Percentiles rank a stretch among this genome's conserved stretches.
Conservation (phyloP, 2,113 vertebrate genomes). For the Labeo catla region DNA sequence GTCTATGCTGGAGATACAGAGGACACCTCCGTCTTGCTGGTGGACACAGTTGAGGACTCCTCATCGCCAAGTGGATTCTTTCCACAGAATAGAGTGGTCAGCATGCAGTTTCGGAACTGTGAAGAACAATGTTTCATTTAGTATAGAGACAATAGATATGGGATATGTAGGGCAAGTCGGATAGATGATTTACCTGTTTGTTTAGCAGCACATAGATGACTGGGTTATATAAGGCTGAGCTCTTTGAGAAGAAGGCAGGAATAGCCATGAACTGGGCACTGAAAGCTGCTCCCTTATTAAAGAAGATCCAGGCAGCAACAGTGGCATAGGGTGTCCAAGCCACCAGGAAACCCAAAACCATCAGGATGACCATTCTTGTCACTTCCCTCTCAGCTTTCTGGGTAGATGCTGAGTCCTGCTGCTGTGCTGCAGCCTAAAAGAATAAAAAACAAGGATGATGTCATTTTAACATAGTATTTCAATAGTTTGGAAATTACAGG, state of each 20-base stretch:
- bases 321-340: conserved; percentile 75
- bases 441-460: background rate
- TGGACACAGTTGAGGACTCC: conserved; percentile 67
- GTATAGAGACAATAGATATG: background rate
- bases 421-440: conserved; percentile 74
- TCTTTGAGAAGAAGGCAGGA: conserved; percentile 79
- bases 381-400: conserved; percentile 79
- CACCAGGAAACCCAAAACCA: conserved; percentile 76
- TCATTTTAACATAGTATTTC: background rate
- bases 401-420: conserved; percentile 73
- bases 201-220: conserved; percentile 67
- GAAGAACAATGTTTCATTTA: background rate
- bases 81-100: conserved; percentile 74
- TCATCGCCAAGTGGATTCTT: conserved; percentile 76
- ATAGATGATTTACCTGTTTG: conserved; percentile 49
- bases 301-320: conserved; percentile 78
- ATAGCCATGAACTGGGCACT: conserved; percentile 71
- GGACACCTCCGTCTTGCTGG: conserved; percentile 77
- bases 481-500: background rate
- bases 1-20: conserved; percentile 68
- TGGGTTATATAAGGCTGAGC: conserved; percentile 71
- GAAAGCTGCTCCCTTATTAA: conserved; percentile 74
- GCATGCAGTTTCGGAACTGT: conserved; percentile 81
- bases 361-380: conserved; percentile 76
- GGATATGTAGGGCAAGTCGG: background rate